Percentiles rank a stretch among this genome's conserved stretches.
These are phyloP conservation scores for Ochropleura plecta DNA, from an alignment of 2,888 invertebrate genomes.

Conservation along the genomic window DNA sequence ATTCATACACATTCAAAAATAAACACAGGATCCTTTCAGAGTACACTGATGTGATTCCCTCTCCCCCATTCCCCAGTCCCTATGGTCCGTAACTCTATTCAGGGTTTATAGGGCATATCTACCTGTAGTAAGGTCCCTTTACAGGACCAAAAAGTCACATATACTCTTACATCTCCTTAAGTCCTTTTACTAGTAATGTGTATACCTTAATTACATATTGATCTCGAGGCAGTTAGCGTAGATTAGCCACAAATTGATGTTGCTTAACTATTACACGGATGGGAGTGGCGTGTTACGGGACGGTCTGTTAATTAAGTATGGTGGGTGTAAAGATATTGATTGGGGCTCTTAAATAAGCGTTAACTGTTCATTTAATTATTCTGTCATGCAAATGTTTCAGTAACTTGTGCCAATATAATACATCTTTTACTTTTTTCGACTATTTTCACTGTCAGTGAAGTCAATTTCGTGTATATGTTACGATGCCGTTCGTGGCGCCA, in stretches of 20 bases:
- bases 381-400: neutral
- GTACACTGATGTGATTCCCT: slow-evolving; percentile 1
- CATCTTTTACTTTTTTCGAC: too few species aligned
- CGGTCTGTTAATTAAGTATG: slow-evolving; percentile 68
- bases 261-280: slow-evolving; percentile 55
- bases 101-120: neutral
- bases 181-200: slow-evolving; percentile 32
- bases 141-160: slow-evolving; percentile 5
- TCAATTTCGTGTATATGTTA: too few species aligned
- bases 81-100: neutral
- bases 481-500: too few species aligned
- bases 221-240: slow-evolving; percentile 49
- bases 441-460: too few species aligned
- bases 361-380: neutral
- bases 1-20: slow-evolving; percentile 9
- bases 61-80: neutral
- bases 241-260: slow-evolving; percentile 64
- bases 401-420: too few species aligned
- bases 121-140: slow-evolving; percentile 7
- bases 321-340: slow-evolving; percentile 63
- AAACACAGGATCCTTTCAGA: neutral
- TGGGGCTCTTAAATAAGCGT: slow-evolving; percentile 34
- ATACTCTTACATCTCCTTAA: neutral
- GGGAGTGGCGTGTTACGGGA: slow-evolving; percentile 55
- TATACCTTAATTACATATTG: slow-evolving; percentile 54